phyloP scores from a whole-genome alignment of 2,888 invertebrate species.

The Aporophyla lueneburgensis region DNA sequence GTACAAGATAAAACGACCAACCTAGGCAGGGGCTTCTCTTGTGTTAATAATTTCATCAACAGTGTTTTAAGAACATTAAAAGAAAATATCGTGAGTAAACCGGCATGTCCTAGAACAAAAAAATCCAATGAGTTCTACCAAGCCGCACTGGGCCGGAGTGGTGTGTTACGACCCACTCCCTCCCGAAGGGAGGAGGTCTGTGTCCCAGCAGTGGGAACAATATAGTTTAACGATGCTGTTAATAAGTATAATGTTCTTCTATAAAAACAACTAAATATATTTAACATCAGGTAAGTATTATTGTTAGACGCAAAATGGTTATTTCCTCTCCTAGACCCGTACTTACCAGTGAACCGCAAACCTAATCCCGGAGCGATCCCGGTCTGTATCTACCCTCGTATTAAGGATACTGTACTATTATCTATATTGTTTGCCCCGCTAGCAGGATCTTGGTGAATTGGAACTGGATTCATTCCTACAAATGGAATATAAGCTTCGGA shows the following conservation, averaged over 20 bases:
- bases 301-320: not conserved
- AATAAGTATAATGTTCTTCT: too few relatives aligned
- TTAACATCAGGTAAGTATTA: not conserved
- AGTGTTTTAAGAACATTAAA: too few relatives aligned
- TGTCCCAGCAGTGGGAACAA: too few relatives aligned
- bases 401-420: conserved; percentile 3
- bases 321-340: conserved; percentile 8
- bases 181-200: too few relatives aligned
- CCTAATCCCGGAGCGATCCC: conserved; percentile 30
- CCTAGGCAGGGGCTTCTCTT: too few relatives aligned
- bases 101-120: too few relatives aligned
- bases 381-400: conserved; percentile 11
- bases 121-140: too few relatives aligned
- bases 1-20: not conserved
- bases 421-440: conserved; percentile 30
- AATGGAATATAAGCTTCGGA: conserved; percentile 17
- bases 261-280: not conserved
- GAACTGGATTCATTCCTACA: conserved; percentile 38
- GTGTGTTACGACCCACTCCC: too few relatives aligned
- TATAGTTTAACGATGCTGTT: too few relatives aligned
- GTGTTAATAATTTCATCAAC: too few relatives aligned
- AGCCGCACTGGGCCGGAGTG: too few relatives aligned
- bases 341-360: conserved; percentile 29
- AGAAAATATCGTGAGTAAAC: too few relatives aligned
- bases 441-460: conserved; percentile 47